Base-by-base conservation (phyloP, 2,888 invertebrate genomes). In the Eucera pruinosa region DNA sequence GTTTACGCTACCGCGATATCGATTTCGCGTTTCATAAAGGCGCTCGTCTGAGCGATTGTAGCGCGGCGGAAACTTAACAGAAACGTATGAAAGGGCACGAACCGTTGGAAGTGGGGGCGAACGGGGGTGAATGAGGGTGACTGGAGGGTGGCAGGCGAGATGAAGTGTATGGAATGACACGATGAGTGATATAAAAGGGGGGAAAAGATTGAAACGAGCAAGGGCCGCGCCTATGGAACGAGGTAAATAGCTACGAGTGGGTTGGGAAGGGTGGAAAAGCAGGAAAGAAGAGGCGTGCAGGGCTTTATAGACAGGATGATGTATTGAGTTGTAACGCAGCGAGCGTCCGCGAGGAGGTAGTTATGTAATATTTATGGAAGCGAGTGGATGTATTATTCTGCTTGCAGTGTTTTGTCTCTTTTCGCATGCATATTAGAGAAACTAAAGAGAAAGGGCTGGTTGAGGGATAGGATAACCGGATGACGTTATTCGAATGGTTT, bases 1-100 rank as follows among this genome's bases (percentile, higher is more conserved):
- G 25, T 62, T 82, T 66, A 67, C 60, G 43, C 23, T 27, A 41
- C 30, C 18, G 41, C 43, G 60, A 50, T 83, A 84, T 79, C 84
- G 79, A 83, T 81, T 81, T 67, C 33, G 20, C 45, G 45, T 58
- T 48, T 52, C 66, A 67, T 61, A 70, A 77, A 75, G 68, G 33
- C 43, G 50, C 2, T 41, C 67, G 45, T 36, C 50, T 33, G 64
- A n/a, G 55, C 61, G 57, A 79, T 76, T 66, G 72, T 60, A 66
- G 52, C 55, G 36, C 33, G 47, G 15, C 61, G 61, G 45, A 54
- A 77, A 58, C 60, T 48, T 27, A 55, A 48, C 43, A 61, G 61
- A 39, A 58, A 25, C 45, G 47, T 25, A 5, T 30, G 71, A 62
- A 57, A 70, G 33, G 30, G 30, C 18, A 6, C 55, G 48, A 33